Percentiles rank a stretch among this genome's conserved stretches.
These are phyloP conservation scores for Agapornis canus DNA, from an alignment of 2,797 vertebrate genomes.

Conservation along the genomic window DNA sequence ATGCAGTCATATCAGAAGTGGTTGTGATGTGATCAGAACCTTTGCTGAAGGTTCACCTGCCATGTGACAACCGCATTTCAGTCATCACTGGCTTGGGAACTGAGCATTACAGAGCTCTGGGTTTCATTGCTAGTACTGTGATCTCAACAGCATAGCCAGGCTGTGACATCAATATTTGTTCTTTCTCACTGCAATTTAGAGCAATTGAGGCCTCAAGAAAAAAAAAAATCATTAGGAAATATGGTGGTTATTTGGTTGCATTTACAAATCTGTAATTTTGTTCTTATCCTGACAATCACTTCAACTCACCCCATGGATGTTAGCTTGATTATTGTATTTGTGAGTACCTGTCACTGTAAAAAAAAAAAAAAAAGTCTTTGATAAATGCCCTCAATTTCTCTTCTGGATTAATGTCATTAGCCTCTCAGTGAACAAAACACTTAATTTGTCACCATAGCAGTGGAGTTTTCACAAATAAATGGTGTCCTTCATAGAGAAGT, in stretches of 20 bases:
- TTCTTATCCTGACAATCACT: background rate
- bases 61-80: constrained; percentile 30
- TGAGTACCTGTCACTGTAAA: background rate
- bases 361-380: background rate
- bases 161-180: background rate
- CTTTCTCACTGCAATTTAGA: background rate
- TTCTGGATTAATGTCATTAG: constrained; percentile 47
- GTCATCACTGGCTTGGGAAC: background rate
- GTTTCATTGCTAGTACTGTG: background rate
- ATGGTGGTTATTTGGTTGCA: background rate
- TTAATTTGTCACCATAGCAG: constrained; percentile 58
- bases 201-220: background rate
- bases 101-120: background rate
- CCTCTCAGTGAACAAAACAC: constrained; percentile 18
- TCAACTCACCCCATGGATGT: background rate
- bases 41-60: background rate
- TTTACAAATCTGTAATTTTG: background rate
- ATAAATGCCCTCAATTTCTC: constrained; percentile 16
- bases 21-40: background rate
- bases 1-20: background rate
- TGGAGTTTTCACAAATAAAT: background rate
- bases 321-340: constrained; percentile 26
- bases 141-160: background rate
- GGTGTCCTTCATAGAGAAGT: constrained; percentile 8
- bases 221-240: background rate